Conservation (phyloP, 2,797 vertebrate genomes). For the Malurus leucopterus region DNA sequence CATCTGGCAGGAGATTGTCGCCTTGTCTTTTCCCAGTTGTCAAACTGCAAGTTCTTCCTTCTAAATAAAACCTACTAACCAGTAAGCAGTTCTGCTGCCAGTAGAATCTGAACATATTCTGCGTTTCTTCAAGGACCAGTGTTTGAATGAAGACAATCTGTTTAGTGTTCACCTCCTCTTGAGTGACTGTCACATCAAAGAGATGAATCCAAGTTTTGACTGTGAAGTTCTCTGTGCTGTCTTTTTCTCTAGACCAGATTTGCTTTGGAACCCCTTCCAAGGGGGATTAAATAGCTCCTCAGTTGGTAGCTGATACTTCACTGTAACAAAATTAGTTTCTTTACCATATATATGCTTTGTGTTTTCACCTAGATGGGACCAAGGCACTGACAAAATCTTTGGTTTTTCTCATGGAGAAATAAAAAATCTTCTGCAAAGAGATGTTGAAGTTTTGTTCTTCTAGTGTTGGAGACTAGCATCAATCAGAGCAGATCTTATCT, state of each 20-base stretch:
- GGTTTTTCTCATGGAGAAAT: background rate
- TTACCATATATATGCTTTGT: background rate
- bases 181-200: conserved; percentile 25
- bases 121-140: background rate
- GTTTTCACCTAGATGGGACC: background rate
- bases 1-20: background rate
- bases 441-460: background rate
- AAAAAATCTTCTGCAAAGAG: background rate
- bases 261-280: background rate
- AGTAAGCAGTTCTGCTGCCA: conserved; percentile 3
- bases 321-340: background rate
- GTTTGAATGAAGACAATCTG: conserved; percentile 45
- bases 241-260: background rate
- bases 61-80: conserved; percentile 10
- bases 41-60: conserved; percentile 17
- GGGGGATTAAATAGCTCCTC: background rate
- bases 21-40: conserved; percentile 42
- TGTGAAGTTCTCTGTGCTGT: background rate
- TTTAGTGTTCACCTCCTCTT: conserved; percentile 20
- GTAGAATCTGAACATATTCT: conserved; percentile 15
- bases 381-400: background rate
- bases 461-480: background rate
- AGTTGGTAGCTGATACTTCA: background rate
- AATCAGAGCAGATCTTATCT: background rate
- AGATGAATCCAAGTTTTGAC: conserved; percentile 16